Evolutionary conservation across 2,113 vertebrate species (phyloP), one percentile per base, ranked within the genome.

Genomic region (Tursiops truncatus): DNA sequence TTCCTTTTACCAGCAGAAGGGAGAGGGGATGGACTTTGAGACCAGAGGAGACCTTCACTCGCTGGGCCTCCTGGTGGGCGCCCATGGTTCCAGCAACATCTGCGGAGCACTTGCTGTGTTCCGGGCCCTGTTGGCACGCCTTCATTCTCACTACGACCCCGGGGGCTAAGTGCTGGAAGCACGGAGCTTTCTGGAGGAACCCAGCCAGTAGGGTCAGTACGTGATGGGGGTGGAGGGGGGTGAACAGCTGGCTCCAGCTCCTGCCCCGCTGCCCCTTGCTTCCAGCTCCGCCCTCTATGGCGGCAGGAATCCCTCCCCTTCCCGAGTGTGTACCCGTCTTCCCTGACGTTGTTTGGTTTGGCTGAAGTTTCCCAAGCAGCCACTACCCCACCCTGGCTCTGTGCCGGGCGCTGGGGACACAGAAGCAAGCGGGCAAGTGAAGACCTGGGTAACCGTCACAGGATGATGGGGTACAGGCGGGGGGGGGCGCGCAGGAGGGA

Each of bases 361-460:
- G 80, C 76, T 71, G 6, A 41, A 23, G 5, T 21, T 58, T 73
- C 47, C 41, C 41, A 25, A 60, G 33, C 21, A 26, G 53, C 33
- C 53, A 12, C 17, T 18, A 26, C 9, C 44, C 58, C 58, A 20
- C 41, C 28, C 67, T 62, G 36, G 31, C 38, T 89, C 38, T n/a
- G 28, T 33, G 67, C 20, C 0, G 2, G 38, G 67, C 2, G 53
- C 53, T 62, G 26, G n/a, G 58, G n/a, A 33, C 1, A 17, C 65
- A 38, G 65, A 28, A 26, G 3, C 70, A 33, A 14, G 26, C 0
- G 13, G 60, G 36, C 13, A 18, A 8, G 4, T 0, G 10, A 47
- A 84, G 33, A 38, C 1, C 0, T 18, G n/a, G 6, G 63, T 15
- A 7, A 20, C 20, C 20, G 2, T 1, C 50, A 0, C 0, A 1